A percentile compares a stretch with the other conserved stretches of the same genome.
phyloP scores from a whole-genome alignment of 2,113 vertebrate species.

The Rhea pennata region DNA sequence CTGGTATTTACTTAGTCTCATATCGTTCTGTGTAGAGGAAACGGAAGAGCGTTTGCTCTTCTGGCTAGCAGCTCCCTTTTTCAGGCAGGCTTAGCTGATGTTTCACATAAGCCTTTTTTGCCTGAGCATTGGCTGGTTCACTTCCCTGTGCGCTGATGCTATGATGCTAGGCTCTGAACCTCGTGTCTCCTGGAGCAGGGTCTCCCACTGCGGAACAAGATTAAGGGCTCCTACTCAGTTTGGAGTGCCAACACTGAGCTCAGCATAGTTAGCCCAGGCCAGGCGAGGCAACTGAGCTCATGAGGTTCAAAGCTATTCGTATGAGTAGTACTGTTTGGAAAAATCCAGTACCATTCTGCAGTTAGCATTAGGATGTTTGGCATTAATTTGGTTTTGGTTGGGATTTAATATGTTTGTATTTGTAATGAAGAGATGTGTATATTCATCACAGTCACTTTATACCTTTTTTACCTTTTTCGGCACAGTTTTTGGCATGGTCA shows the following conservation, averaged over 20 bases:
- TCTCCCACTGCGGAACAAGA: neutral
- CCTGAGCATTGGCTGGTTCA: neutral
- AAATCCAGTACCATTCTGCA: neutral
- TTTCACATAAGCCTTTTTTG: neutral
- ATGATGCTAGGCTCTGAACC: neutral
- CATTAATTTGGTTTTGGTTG: neutral
- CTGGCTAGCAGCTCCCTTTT: neutral
- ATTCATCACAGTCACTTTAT: neutral
- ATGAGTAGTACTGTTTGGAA: neutral
- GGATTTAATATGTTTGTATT: neutral
- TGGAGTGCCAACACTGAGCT: neutral
- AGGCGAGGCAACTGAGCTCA: neutral
- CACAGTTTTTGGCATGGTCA: neutral
- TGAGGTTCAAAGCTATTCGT: neutral
- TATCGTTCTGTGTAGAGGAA: neutral
- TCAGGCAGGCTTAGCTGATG: neutral
- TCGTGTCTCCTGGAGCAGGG: neutral
- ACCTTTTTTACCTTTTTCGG: neutral
- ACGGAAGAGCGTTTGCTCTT: neutral
- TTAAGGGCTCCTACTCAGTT: neutral
- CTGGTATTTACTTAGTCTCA: neutral
- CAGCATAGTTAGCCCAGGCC: neutral
- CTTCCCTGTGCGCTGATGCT: neutral
- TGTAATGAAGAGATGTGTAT: neutral
- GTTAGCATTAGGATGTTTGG: neutral